Base-by-base conservation (phyloP, 1,140 invertebrate species). In the Neuroterus valhalla region DNA sequence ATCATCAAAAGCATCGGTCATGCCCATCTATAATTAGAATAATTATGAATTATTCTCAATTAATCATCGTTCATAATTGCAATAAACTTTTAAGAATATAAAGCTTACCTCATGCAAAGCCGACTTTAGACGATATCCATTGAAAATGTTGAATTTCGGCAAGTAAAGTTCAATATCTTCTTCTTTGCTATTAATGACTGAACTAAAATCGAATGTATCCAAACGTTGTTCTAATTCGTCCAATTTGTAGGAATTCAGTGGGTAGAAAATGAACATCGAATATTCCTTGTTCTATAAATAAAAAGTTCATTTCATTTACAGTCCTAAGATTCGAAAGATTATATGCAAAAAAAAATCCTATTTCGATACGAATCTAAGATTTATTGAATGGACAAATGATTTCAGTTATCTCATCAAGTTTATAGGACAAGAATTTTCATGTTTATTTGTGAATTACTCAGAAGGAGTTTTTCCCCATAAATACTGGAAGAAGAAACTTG, bases 151-250 rank as follows among this genome's bases (percentile, higher is more conserved):
- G 31, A 62, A 62, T 38, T 62, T 62, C 1, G 55, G 55, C 23
- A 62, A 38, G 31, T 62, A 62, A 31, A 62, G 55, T 31, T 38
- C 55, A n/a, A 62, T 62, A 31, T 62, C 55, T 26, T 62, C 55
- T 62, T 62, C 26, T 62, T 26, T 62, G 15, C 55, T 62, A n/a
- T 62, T 31, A n/a, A 62, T 31, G n/a, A 62, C 31, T 23, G 23
- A 15, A 15, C 55, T 23, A 62, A 62, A 15, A 62, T 62, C 55
- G n/a, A 62, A 26, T n/a, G 55, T 15, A 26, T 62, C 55, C 55
- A 62, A 62, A 15, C 55, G 55, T 6, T 62, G 55, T 26, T 62
- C 55, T 62, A 62, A 62, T 62, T 62, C 55, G 31, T 31, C 23
- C 31, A 62, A 38, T 62, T 62, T 26, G 31, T 62, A 15, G 23